Conservation (phyloP, 1,140 invertebrate species). For the Ostrea denselamellosa region DNA sequence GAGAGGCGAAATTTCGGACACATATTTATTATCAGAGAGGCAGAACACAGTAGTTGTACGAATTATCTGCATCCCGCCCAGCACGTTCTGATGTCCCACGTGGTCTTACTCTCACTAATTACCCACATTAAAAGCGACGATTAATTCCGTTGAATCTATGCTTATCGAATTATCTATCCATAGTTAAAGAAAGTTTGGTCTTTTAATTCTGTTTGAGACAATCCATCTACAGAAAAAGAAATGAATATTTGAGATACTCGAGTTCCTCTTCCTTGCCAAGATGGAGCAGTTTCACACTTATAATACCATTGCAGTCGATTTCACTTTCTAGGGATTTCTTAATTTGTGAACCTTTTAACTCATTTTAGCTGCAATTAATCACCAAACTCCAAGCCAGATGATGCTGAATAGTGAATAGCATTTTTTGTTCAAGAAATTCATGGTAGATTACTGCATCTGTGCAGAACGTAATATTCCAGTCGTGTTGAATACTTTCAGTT, state of each 20-base stretch:
- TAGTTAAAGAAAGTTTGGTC: slow-evolving; percentile 2
- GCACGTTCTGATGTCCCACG: background rate
- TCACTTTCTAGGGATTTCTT: slow-evolving; percentile 2
- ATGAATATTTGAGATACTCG: background rate
- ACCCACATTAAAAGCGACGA: slow-evolving; percentile 11
- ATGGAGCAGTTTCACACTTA: background rate
- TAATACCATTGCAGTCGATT: slow-evolving; percentile 20
- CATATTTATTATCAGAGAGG: background rate
- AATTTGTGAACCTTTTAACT: slow-evolving; percentile 31
- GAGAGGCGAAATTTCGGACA: background rate
- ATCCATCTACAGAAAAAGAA: background rate
- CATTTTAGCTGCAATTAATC: slow-evolving; percentile 6
- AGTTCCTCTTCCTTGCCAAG: background rate
- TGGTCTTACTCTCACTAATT: background rate
- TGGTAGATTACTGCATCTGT: no score
- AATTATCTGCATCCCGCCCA: background rate
- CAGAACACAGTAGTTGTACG: background rate
- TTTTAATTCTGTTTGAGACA: slow-evolving; percentile 9
- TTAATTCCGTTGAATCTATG: background rate
- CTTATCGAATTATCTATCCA: slow-evolving; percentile 2
- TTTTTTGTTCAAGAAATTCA: no score
- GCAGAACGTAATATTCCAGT: no score
- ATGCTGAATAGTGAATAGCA: background rate
- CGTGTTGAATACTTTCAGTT: no score
- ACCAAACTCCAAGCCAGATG: background rate